Conservation (phyloP, 1,140 invertebrate species). For the Berghia stephanieae region DNA sequence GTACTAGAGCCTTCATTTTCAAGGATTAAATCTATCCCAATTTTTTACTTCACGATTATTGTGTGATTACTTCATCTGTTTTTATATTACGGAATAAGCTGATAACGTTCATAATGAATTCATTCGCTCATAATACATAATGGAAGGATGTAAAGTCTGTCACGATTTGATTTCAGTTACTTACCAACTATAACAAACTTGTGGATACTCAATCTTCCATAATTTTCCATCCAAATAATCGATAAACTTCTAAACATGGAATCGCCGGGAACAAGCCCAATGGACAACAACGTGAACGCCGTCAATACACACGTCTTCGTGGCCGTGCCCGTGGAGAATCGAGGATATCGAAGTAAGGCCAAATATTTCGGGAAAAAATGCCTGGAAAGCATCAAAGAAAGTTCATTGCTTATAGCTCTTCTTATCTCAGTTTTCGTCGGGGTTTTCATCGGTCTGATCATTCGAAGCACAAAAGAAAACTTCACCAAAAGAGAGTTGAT, state of each 20-base stretch:
- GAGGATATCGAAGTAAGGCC: conserved; percentile 32
- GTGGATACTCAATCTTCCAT: background rate
- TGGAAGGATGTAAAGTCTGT: background rate
- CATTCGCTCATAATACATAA: background rate
- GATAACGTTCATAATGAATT: background rate
- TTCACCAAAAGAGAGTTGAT: conserved; percentile 55
- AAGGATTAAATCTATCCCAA: too few relatives aligned
- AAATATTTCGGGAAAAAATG: conserved; percentile 41
- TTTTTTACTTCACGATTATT: too few relatives aligned
- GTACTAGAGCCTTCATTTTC: too few relatives aligned
- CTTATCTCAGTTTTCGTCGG: conserved; percentile 54
- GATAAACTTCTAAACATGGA: conserved; percentile 21
- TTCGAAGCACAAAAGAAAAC: conserved; percentile 34
- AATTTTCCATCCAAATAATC: background rate
- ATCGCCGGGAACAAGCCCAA: background rate
- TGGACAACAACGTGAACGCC: conserved; percentile 38
- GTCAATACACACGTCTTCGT: conserved; percentile 53
- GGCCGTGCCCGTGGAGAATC: conserved; percentile 40
- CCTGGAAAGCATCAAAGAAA: conserved; percentile 52
- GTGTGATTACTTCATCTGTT: too few relatives aligned
- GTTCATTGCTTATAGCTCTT: conserved; percentile 54
- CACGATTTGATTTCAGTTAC: background rate
- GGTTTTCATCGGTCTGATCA: conserved; percentile 48
- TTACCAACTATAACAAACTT: background rate
- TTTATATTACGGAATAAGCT: too few relatives aligned